Conservation (phyloP, 2,888 invertebrate species). For the Carabus problematicus region DNA sequence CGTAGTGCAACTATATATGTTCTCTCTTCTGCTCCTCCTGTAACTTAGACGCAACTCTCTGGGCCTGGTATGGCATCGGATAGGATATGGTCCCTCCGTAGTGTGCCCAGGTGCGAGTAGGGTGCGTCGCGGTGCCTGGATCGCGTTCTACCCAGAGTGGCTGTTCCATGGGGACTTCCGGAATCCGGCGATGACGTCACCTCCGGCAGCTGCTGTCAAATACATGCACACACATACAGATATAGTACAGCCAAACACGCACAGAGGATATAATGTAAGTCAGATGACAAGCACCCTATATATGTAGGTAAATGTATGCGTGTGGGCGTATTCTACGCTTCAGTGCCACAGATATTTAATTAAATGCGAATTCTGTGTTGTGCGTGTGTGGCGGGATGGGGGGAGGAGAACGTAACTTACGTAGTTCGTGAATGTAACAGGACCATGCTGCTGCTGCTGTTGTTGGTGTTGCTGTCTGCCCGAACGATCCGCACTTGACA, state of each 20-base stretch:
- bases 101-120: slow-evolving; percentile 64
- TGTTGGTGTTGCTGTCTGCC: slow-evolving; percentile 48
- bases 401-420: slow-evolving; percentile 47
- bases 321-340: background rate
- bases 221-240: slow-evolving; percentile 3
- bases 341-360: slow-evolving; percentile 1
- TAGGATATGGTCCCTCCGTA: slow-evolving; percentile 78
- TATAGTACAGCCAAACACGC: background rate
- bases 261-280: background rate
- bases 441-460: too few species aligned
- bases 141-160: slow-evolving; percentile 54
- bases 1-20: slow-evolving; percentile 43
- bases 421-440: slow-evolving; percentile 46
- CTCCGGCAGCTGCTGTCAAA: slow-evolving; percentile 48
- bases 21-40: slow-evolving; percentile 32
- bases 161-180: slow-evolving; percentile 46
- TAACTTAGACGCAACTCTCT: slow-evolving; percentile 80
- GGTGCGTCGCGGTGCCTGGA: slow-evolving; percentile 58
- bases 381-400: background rate
- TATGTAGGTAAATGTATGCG: background rate
- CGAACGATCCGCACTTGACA: slow-evolving; percentile 50
- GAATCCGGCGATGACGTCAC: slow-evolving; percentile 49
- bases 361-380: background rate
- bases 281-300: background rate
- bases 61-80: slow-evolving; percentile 87